A percentile compares a stretch with the other conserved stretches of the same genome.
Evolutionary conservation across 2,113 vertebrate genomes (phyloP).

Genomic region (Phyllostomus discolor): DNA sequence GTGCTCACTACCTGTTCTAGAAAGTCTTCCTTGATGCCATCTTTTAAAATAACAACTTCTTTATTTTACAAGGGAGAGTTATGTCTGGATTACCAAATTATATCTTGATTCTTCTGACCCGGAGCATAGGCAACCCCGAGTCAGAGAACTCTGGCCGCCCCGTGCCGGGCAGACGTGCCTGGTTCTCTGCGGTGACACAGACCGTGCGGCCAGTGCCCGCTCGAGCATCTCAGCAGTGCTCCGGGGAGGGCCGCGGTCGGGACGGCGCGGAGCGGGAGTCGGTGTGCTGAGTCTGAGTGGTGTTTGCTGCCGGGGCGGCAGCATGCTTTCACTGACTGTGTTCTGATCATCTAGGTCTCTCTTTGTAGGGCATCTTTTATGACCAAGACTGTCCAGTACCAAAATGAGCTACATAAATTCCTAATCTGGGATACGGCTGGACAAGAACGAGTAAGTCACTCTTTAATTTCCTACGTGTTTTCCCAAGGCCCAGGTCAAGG

Average conservation of each 20-base stretch:
- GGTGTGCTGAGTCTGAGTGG: neutral
- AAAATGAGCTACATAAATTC: slow-evolving; percentile 97
- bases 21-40: neutral
- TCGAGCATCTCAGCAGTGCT: neutral
- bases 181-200: neutral
- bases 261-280: neutral
- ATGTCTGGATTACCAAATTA: neutral
- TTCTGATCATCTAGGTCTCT: slow-evolving; percentile 62
- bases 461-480: slow-evolving; percentile 35
- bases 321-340: neutral
- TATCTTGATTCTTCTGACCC: neutral
- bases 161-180: neutral
- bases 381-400: slow-evolving; percentile 98
- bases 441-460: slow-evolving; percentile 91
- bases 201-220: neutral
- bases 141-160: neutral
- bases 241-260: neutral
- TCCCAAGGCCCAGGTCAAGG: slow-evolving; percentile 16
- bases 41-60: neutral
- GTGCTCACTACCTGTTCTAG: neutral
- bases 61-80: neutral
- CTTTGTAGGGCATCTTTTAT: slow-evolving; percentile 94
- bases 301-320: neutral
- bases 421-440: slow-evolving; percentile 98
- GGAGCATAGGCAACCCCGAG: neutral